These are phyloP conservation scores for Portunus trituberculatus DNA, from an alignment of 1,140 invertebrate species.

Conservation along the genomic window DNA sequence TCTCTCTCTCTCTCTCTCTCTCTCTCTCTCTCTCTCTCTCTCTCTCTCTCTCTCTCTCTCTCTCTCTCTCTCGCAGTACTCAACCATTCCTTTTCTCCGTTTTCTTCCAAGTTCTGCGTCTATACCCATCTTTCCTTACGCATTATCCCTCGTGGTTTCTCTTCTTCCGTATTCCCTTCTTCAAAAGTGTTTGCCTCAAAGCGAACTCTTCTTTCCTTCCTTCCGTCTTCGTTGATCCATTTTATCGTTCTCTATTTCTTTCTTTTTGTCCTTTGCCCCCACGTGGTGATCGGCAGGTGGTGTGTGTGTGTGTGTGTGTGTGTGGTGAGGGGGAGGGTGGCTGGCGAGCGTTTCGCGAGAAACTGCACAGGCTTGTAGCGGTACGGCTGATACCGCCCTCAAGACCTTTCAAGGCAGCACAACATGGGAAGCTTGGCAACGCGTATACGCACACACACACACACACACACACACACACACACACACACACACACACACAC, in stretches of 20 bases:
- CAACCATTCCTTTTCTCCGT: neutral
- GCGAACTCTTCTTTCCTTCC: neutral
- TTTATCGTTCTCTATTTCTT: too few relatives aligned
- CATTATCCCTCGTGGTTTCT: neutral
- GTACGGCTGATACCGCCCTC: too few relatives aligned
- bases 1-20: conserved; percentile 38
- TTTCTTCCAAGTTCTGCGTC: neutral
- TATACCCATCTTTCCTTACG: neutral
- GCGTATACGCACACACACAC: neutral
- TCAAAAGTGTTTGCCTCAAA: neutral
- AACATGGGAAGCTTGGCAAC: too few relatives aligned
- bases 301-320: neutral
- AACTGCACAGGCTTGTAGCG: neutral
- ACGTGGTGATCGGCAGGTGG: neutral
- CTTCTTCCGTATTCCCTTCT: neutral
- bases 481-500: conserved; percentile 23
- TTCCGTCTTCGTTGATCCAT: neutral
- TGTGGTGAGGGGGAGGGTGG: neutral
- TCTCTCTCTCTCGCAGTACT: neutral
- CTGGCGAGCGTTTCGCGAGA: neutral
- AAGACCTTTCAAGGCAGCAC: neutral
- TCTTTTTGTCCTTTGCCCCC: neutral
- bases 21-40: conserved; percentile 36
- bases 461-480: conserved; percentile 13
- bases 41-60: conserved; percentile 40